Base-by-base conservation (phyloP, 2,797 vertebrate species). In the Gallinago solitaria region DNA sequence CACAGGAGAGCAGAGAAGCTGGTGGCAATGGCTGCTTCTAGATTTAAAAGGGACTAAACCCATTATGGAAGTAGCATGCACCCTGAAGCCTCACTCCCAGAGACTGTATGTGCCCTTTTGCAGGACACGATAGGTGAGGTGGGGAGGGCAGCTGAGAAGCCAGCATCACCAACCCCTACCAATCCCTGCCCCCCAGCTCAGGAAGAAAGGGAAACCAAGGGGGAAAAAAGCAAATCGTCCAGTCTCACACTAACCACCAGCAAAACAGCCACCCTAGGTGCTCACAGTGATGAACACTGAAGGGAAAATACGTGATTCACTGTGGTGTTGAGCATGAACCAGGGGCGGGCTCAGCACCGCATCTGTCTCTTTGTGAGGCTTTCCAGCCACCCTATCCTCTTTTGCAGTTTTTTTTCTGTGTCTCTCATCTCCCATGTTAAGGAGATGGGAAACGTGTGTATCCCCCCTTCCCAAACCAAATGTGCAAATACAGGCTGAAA, bases 21-120 rank as follows among this genome's bases (percentile, higher is more conserved):
- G 33, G 73, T 47, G 61, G 67, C 20, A 69, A 61, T 10, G 9
- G 41, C 48, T 48, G 51, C 35, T 77, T 76, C 33, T 89, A 65
- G 73, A 74, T 74, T 75, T 67, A 30, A 70, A 71, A 77, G 60
- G 37, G 43, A 21, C 43, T 39, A 47, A 80, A 83, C 23, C 51
- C 25, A 45, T 18, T 39, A 76, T 0, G 1, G 60, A 69, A 79
- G 35, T 37, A 70, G 35, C 1, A 0, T 3, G 10, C 17, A 12
- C 39, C 7, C 28, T 1, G 0, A 79, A 41, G 17, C 18, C 25
- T 65, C 0, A 0, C 6, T 21, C 80, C n/a, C 25, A 64, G 41
- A 27, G 28, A 27, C 4, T 32, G 45, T 17, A 77, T 7, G 11
- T 30, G 28, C 51, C 51, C 27, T 53, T 53, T 18, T 3, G 1